Conservation (phyloP, 2,888 invertebrate species). For the Limnephilus auricula region DNA sequence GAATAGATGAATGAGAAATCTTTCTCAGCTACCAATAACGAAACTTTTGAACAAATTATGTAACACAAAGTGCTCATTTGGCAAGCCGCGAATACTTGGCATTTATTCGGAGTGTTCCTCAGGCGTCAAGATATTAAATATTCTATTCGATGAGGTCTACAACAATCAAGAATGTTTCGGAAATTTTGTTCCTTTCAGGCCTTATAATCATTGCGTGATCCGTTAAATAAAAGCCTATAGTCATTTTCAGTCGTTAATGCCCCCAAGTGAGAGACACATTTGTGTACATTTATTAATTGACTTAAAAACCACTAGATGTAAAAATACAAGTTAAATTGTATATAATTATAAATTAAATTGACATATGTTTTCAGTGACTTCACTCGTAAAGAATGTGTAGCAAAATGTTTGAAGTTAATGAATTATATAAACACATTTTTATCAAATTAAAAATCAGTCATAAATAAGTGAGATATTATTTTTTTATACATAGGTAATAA, state of each 20-base stretch:
- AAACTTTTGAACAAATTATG: background rate
- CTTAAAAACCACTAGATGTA: background rate
- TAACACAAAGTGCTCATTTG: background rate
- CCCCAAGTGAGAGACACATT: slow-evolving; percentile 21
- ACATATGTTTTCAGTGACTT: no score
- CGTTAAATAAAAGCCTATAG: slow-evolving; percentile 8
- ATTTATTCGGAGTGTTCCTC: background rate
- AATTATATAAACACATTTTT: no score
- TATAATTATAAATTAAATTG: no score
- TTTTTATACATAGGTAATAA: no score
- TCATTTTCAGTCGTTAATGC: slow-evolving; percentile 15
- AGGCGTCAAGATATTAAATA: slow-evolving; percentile 6
- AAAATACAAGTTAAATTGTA: no score
- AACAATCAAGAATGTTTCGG: background rate
- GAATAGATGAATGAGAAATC: background rate
- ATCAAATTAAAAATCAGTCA: no score
- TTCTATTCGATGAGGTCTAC: background rate
- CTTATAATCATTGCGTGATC: background rate
- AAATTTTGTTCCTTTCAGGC: background rate
- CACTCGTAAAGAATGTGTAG: no score
- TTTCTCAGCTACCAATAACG: background rate
- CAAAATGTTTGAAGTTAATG: no score
- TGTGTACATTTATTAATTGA: background rate
- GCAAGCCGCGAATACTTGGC: background rate
- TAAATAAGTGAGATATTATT: no score